phyloP scores from a whole-genome alignment of 2,888 invertebrate species.

The Blomia tropicalis region DNA sequence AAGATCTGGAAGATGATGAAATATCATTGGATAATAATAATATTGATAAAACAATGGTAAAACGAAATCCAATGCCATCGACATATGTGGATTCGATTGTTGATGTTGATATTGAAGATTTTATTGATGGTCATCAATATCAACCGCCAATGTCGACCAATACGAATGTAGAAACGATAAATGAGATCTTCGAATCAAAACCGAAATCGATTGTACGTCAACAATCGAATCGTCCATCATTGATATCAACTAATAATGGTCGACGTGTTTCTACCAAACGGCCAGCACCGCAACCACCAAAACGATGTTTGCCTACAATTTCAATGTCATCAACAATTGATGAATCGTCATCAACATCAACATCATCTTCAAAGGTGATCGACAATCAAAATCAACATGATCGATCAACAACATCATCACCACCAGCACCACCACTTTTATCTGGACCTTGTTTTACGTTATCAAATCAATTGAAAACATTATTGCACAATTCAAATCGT shows the following conservation, averaged over 20 bases:
- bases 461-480: slow-evolving; percentile 14
- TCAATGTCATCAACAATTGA: background rate
- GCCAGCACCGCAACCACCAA: too few species aligned
- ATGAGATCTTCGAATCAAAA: too few species aligned
- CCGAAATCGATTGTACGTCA: background rate
- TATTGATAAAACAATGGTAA: background rate
- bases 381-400: background rate
- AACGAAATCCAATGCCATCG: background rate
- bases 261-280: background rate
- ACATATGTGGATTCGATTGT: background rate
- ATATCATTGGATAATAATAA: too few species aligned
- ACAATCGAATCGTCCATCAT: background rate
- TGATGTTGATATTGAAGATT: slow-evolving; percentile 9
- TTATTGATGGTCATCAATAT: background rate
- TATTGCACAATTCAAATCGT: slow-evolving; percentile 12
- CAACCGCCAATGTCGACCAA: background rate
- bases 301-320: too few species aligned
- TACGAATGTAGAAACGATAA: background rate
- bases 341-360: background rate
- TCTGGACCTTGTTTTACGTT: slow-evolving; percentile 13
- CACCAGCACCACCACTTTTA: background rate
- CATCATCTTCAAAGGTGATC: background rate
- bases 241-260: background rate
- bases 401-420: background rate
- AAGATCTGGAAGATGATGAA: background rate